Evolutionary conservation across 2,797 vertebrate species (phyloP).

Genomic region (Darevskia nairensis): DNA sequence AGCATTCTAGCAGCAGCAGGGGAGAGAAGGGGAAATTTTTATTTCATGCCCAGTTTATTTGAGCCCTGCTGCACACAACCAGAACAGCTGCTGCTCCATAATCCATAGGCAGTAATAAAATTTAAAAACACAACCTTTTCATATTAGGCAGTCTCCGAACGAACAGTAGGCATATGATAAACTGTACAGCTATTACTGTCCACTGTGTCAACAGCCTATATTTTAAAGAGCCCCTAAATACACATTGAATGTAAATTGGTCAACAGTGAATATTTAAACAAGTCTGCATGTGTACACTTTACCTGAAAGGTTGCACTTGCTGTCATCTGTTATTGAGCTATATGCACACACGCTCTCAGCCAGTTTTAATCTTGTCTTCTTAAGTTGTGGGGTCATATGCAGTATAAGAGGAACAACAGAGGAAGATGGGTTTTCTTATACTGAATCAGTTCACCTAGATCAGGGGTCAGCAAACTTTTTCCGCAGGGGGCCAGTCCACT

Average conservation of each 20-base stretch:
- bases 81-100: conserved; percentile 10
- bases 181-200: conserved; percentile 7
- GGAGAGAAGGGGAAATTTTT: neutral
- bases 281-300: neutral
- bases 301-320: neutral
- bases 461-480: too few relatives aligned
- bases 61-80: neutral
- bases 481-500: too few relatives aligned
- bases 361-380: conserved; percentile 3
- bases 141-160: conserved; percentile 18
- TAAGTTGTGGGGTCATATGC: neutral
- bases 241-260: conserved; percentile 33
- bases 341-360: neutral
- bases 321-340: neutral
- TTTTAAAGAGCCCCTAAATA: conserved; percentile 49
- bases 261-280: neutral
- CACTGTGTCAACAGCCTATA: conserved; percentile 23
- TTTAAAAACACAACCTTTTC: conserved; percentile 28
- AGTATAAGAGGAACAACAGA: too few relatives aligned
- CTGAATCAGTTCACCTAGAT: too few relatives aligned
- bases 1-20: neutral
- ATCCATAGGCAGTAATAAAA: conserved; percentile 10
- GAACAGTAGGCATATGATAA: conserved; percentile 23
- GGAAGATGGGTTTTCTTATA: too few relatives aligned
- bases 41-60: conserved; percentile 17